phyloP scores from a whole-genome alignment of 2,113 vertebrate species.

The Octodon degus region DNA sequence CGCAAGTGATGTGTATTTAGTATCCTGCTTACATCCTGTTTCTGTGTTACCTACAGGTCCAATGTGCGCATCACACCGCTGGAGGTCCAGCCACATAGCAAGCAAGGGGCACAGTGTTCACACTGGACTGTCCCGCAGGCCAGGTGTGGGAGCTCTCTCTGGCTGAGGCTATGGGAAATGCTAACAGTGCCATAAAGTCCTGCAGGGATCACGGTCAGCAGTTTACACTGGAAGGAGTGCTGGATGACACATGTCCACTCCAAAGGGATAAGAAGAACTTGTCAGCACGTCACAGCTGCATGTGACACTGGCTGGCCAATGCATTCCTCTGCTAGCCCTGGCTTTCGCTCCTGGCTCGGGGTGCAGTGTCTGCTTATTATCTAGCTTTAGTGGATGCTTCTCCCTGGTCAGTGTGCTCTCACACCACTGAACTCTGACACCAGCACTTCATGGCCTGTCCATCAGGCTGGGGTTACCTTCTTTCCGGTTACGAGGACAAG shows the following conservation, averaged over 20 bases:
- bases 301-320: background rate
- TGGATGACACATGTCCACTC: background rate
- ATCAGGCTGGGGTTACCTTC: background rate
- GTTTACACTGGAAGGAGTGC: background rate
- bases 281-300: fast-evolving
- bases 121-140: background rate
- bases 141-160: background rate
- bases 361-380: too few relatives aligned
- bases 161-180: background rate
- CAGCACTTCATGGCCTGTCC: background rate
- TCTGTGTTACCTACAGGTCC: background rate
- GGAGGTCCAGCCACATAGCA: background rate
- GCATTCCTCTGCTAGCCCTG: background rate
- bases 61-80: fast-evolving
- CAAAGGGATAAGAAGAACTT: background rate
- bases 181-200: background rate
- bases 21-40: background rate
- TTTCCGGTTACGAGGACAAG: background rate
- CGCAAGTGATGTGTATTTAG: background rate
- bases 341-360: background rate
- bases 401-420: background rate
- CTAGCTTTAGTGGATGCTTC: background rate
- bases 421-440: background rate
- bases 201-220: background rate
- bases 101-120: too few relatives aligned